Base-by-base conservation (phyloP, 2,797 vertebrate species). In the Aythya fuligula region DNA sequence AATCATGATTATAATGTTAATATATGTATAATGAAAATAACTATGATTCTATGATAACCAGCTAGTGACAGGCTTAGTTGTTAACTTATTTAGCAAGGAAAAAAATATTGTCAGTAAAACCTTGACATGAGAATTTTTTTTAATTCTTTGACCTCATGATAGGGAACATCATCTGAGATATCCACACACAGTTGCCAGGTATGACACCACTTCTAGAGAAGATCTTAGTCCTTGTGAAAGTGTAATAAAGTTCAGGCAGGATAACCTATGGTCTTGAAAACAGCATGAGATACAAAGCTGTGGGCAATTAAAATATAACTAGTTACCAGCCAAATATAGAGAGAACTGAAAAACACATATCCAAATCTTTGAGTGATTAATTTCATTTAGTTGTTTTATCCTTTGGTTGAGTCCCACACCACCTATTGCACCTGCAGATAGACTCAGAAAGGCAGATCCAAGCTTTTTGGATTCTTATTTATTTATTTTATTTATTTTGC, bases 1-100 rank as follows among this genome's bases (percentile, higher is more conserved):
- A 87, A 83, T 85, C 28, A 49, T 5, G 77, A 5, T 47, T 11
- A 58, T 34, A 75, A 61, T 18, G 17, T 6, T 65, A 61, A 54
- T 54, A 57, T 8, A 60, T 8, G 6, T 49, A 27, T 45, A 65
- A 20, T 36, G 49, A 72, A 94, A 87, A 86, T 71, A 91, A 69
- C 61, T 47, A 13, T 49, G 36, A 56, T 87, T 78, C 61, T 87
- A 7, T 83, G 57, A 91, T 83, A 78, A 74, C 49, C 54, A 77
- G 6, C 32, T 87, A 30, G 13, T 47, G 69, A 49, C 61, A 77
- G 61, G 17, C 7, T 5, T 49, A 49, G 20, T 6, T 38, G 27
- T 65, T 87, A 76, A 49, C n/a, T 76, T 43, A 25, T 36, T 92
- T 85, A 61, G 2, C 20, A 53, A 18, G n/a, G 53, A 4, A 2